phyloP scores from a whole-genome alignment of 2,113 vertebrate genomes.

The Prinia subflava region DNA sequence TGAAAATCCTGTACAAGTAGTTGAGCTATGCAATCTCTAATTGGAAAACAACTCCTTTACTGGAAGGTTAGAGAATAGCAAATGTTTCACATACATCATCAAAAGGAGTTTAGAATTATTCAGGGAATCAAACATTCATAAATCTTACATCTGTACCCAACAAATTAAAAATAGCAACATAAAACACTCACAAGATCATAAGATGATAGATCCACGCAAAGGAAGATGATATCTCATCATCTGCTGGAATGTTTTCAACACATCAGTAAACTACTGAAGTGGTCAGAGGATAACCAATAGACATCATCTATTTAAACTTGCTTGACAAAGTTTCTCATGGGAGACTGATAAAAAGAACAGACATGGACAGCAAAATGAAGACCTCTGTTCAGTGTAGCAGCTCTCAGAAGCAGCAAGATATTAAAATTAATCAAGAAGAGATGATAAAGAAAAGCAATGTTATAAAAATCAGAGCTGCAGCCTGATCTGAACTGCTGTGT shows the following conservation, averaged over 20 bases:
- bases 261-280: background rate
- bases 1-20: background rate
- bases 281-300: background rate
- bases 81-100: background rate
- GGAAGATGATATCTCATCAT: background rate
- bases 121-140: background rate
- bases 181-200: background rate
- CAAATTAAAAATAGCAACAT: conserved; percentile 26
- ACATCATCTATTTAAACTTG: background rate
- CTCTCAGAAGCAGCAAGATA: background rate
- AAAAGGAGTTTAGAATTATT: background rate
- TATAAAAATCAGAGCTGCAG: background rate
- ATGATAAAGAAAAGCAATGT: background rate
- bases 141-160: background rate
- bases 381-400: background rate
- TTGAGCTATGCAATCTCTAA: conserved; percentile 1
- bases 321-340: background rate
- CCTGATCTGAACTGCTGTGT: background rate
- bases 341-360: background rate
- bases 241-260: background rate
- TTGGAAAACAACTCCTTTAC: conserved; percentile 17
- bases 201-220: background rate
- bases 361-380: background rate
- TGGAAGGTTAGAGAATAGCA: background rate
- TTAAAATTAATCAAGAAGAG: background rate